Conservation (phyloP, 2,797 vertebrate genomes). For the Bradypodion pumilum region DNA sequence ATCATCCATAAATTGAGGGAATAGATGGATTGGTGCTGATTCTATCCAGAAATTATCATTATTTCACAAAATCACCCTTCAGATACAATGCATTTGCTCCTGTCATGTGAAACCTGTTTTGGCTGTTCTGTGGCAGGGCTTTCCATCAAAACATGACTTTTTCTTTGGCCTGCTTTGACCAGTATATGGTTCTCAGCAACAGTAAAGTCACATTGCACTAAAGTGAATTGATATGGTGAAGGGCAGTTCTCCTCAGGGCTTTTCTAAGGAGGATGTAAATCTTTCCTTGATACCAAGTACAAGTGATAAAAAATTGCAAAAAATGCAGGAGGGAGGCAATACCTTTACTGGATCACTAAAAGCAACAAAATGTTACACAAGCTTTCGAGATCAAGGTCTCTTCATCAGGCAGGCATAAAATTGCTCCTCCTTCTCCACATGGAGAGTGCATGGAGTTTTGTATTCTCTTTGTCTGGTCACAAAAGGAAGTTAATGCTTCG, state of each 20-base stretch:
- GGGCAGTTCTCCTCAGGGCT: slow-evolving; percentile 4
- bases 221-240: slow-evolving; percentile 12
- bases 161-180: slow-evolving; percentile 49
- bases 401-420: too few species aligned
- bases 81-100: slow-evolving; percentile 45
- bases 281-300: too few species aligned
- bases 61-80: slow-evolving; percentile 42
- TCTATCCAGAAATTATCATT: slow-evolving; percentile 56
- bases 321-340: too few species aligned
- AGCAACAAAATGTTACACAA: too few species aligned
- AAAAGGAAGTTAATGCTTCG: too few species aligned
- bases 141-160: slow-evolving; percentile 54
- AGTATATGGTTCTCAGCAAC: slow-evolving; percentile 50
- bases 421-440: too few species aligned
- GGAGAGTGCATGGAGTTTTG: too few species aligned
- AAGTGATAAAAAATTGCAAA: too few species aligned
- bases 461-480: too few species aligned
- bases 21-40: slow-evolving; percentile 64
- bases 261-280: too few species aligned
- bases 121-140: slow-evolving; percentile 40
- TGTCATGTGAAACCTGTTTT: slow-evolving; percentile 39
- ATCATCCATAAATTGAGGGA: slow-evolving; percentile 60
- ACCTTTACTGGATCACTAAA: too few species aligned
- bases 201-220: slow-evolving; percentile 39
- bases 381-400: too few species aligned